Evolutionary conservation across 2,888 invertebrate genomes (phyloP).

Genomic region (Hirtodrosophila duncani): DNA sequence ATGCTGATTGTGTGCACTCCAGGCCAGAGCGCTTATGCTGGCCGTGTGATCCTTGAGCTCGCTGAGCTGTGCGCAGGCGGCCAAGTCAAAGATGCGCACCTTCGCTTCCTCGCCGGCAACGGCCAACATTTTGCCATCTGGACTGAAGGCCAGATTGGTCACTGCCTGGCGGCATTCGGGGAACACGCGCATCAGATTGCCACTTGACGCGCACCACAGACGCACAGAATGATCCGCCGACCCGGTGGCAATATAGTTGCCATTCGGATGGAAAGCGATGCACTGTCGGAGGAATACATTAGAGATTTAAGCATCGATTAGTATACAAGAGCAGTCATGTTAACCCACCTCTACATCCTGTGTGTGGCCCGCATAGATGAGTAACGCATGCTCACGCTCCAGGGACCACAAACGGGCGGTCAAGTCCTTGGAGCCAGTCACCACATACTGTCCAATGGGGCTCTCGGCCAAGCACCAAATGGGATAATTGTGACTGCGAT

Average conservation of each 20-base stretch:
- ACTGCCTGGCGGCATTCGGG: slow-evolving; percentile 88
- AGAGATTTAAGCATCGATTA: not conserved
- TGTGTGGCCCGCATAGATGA: slow-evolving; percentile 92
- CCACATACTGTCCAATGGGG: slow-evolving; percentile 87
- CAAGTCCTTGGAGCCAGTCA: slow-evolving; percentile 92
- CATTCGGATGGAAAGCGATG: slow-evolving; percentile 93
- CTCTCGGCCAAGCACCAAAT: slow-evolving; percentile 92
- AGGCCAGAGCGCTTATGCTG: slow-evolving; percentile 80
- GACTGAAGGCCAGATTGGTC: slow-evolving; percentile 89
- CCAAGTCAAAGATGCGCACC: slow-evolving; percentile 84
- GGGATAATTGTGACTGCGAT: slow-evolving; percentile 90
- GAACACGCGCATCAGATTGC: slow-evolving; percentile 88
- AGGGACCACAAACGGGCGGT: slow-evolving; percentile 90
- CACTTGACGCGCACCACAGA: slow-evolving; percentile 91
- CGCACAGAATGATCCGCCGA: slow-evolving; percentile 93
- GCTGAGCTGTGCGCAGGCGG: slow-evolving; percentile 80
- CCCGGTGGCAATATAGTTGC: slow-evolving; percentile 92
- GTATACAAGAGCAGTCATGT: not conserved
- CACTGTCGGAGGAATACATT: slow-evolving; percentile 48
- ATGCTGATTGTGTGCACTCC: slow-evolving; percentile 81
- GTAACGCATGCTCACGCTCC: slow-evolving; percentile 88
- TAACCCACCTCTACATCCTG: slow-evolving; percentile 89
- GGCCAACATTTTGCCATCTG: slow-evolving; percentile 89
- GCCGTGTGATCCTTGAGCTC: slow-evolving; percentile 82
- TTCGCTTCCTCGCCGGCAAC: slow-evolving; percentile 86